A percentile compares a stretch with the other conserved stretches of the same genome.
Conservation (phyloP, 1,140 invertebrate species). For the Rhagoletis pomonella region DNA sequence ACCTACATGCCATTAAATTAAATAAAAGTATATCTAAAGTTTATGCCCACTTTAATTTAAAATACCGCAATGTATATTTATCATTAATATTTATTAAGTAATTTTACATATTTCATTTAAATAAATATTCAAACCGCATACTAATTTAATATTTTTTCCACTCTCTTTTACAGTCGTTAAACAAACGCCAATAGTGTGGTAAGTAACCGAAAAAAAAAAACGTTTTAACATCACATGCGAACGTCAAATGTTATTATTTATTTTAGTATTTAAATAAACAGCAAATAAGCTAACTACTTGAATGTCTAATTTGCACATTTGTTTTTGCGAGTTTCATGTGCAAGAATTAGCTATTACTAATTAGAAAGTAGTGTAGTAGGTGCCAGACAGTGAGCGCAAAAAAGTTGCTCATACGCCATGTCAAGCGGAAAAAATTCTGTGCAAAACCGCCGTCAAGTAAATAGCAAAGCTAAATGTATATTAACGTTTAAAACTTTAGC, state of each 20-base stretch:
- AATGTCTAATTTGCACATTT: background rate
- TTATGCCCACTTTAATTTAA: background rate
- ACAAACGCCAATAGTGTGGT: conserved; percentile 40
- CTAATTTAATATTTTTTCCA: background rate
- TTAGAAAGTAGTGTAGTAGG: background rate
- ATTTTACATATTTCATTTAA: background rate
- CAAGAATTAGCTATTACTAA: background rate
- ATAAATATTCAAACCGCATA: conserved; percentile 6
- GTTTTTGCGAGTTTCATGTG: background rate
- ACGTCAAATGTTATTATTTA: background rate
- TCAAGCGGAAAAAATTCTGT: background rate
- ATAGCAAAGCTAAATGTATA: background rate
- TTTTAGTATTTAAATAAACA: background rate
- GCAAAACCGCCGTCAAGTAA: background rate
- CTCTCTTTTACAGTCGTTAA: conserved; percentile 1
- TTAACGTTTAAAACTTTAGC: background rate
- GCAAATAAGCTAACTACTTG: background rate
- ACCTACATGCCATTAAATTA: no score
- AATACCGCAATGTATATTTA: background rate
- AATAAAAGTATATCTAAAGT: no score
- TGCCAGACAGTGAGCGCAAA: background rate
- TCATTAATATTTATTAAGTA: background rate
- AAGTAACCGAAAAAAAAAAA: background rate
- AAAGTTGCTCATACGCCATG: conserved; percentile 32
- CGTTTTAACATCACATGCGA: background rate